Base-by-base conservation (phyloP, 2,888 invertebrate species). In the Hanleya hanleyi region DNA sequence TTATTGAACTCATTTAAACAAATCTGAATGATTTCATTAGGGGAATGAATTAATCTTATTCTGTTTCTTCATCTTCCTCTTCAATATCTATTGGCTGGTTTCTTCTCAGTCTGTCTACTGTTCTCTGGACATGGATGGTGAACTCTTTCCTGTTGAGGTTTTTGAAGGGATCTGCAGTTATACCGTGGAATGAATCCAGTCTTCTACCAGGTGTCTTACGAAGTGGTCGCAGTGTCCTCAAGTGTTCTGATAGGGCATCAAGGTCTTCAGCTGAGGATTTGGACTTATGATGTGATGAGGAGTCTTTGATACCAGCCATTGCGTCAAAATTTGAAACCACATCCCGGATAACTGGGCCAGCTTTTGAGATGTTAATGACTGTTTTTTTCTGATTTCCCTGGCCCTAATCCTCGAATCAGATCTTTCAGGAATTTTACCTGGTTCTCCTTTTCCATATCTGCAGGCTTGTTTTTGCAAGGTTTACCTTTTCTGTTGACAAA, bases 381-480 rank as follows among this genome's bases (percentile, higher is more conserved):
- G n/a, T n/a, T n/a, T 41, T 75, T 70, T 36, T 76, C 73, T 1
- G 71, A 73, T 61, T 76, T 76, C 9, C 70, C 73, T 33, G 70
- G 49, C 41, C 76, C 76, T 32, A 77, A 65, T 18, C 72, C 70
- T 18, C 68, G 36, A 1, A 72, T 74, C 6, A 73, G 47, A 29
- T 70, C 33, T 61, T 77, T 76, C 12, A 74, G 57, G 18, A 67
- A 35, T 49, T 66, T 71, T 15, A 74, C 74, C 12, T 76, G 37
- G 18, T 41, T 41, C 18, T 41, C 41, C 18, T 41, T 41, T 18
- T 41, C 41, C 41, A 41, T 41, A 41, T 74, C 74, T 32, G 70
- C 64, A 33, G 74, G 37, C 36, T 73, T 70, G n/a, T 75, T 75
- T 18, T 41, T 41, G 9, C 41, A 9, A 12, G 41, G 41, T 18